Percentiles rank a stretch among this genome's conserved stretches.
These are phyloP conservation scores for Ursus arctos DNA, from an alignment of 2,113 vertebrate genomes.

Conservation along the genomic window DNA sequence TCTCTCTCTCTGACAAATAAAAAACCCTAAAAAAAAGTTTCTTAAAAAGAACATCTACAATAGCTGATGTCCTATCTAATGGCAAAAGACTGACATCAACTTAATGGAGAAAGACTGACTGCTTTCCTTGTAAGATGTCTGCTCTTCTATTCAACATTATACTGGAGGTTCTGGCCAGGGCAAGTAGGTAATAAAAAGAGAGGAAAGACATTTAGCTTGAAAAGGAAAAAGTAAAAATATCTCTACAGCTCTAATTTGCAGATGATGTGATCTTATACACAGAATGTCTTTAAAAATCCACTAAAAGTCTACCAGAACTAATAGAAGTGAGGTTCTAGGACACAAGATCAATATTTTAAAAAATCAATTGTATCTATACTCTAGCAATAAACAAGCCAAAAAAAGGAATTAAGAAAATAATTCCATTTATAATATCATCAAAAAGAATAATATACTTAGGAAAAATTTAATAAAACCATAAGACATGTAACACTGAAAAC, in stretches of 20 bases:
- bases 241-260: not conserved
- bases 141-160: not conserved
- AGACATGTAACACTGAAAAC: not conserved
- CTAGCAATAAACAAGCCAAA: not conserved
- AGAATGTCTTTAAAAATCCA: not conserved
- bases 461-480: not conserved
- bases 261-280: not conserved
- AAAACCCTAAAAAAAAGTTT: no score
- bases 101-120: not conserved
- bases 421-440: not conserved
- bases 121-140: not conserved
- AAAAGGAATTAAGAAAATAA: not conserved
- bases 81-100: not conserved
- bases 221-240: not conserved
- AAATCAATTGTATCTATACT: not conserved
- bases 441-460: not conserved
- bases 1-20: no score
- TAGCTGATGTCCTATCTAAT: not conserved
- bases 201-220: slow-evolving; percentile 19
- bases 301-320: not conserved
- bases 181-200: slow-evolving; percentile 8
- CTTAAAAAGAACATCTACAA: not conserved
- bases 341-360: not conserved
- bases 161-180: not conserved
- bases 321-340: not conserved